Percentiles rank a stretch among this genome's conserved stretches.
Evolutionary conservation across 2,888 invertebrate genomes (phyloP).

Genomic region (Campoplex capitator): DNA sequence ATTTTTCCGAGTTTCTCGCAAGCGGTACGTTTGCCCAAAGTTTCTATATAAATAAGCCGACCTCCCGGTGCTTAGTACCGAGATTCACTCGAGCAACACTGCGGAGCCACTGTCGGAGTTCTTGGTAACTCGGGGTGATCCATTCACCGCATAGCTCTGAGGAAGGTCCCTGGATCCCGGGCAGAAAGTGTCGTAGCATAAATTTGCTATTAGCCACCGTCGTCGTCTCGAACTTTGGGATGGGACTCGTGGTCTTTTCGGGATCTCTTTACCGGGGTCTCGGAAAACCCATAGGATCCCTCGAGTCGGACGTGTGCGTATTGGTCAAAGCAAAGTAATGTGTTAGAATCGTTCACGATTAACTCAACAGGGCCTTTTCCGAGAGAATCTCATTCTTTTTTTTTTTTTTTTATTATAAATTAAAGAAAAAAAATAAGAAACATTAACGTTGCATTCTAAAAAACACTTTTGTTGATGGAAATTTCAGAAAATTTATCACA

Average conservation of each 20-base stretch:
- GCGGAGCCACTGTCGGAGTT: constrained; percentile 85
- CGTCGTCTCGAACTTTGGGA: constrained; percentile 74
- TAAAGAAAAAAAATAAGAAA: too few species aligned
- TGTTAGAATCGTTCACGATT: constrained; percentile 66
- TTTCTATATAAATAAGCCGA: constrained; percentile 64
- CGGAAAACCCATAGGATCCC: constrained; percentile 73
- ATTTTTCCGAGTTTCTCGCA: constrained; percentile 72
- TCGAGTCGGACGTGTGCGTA: constrained; percentile 77
- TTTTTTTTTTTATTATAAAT: neutral
- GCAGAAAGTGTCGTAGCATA: constrained; percentile 85
- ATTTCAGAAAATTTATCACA: too few species aligned
- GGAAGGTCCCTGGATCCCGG: constrained; percentile 86
- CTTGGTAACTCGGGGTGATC: constrained; percentile 77
- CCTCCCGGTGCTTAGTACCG: neutral
- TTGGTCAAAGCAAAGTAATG: constrained; percentile 82
- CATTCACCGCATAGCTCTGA: constrained; percentile 80
- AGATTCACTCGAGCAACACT: constrained; percentile 83
- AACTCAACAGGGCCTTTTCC: constrained; percentile 81
- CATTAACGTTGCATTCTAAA: too few species aligned
- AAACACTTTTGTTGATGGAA: too few species aligned
- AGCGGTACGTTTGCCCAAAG: constrained; percentile 50
- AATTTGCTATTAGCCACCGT: constrained; percentile 81
- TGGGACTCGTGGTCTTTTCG: constrained; percentile 67
- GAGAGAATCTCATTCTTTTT: constrained; percentile 75
- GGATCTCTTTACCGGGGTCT: neutral